phyloP scores from a whole-genome alignment of 2,888 invertebrate species.

The Chalcis sispes region DNA sequence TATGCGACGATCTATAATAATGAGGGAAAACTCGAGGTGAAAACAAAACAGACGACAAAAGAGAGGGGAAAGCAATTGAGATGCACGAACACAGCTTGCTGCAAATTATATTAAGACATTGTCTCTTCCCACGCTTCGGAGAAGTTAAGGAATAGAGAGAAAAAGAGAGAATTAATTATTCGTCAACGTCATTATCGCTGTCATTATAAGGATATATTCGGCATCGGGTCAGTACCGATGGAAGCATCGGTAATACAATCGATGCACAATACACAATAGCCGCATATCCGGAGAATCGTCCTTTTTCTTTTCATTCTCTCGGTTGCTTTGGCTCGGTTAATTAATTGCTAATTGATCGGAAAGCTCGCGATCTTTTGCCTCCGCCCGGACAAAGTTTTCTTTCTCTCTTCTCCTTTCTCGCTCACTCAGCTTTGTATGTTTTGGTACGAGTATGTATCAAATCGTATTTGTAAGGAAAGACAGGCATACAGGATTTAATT shows the following conservation, averaged over 20 bases:
- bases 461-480: slow-evolving; percentile 34
- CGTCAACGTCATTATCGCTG: slow-evolving; percentile 36
- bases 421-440: too few relatives aligned
- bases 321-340: slow-evolving; percentile 19
- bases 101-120: slow-evolving; percentile 40
- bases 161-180: slow-evolving; percentile 50
- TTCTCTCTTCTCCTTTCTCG: slow-evolving; percentile 4
- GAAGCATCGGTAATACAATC: not conserved
- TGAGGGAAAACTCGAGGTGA: too few relatives aligned
- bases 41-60: not conserved
- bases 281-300: slow-evolving; percentile 1
- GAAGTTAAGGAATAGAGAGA: not conserved
- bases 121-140: slow-evolving; percentile 30
- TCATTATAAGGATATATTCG: slow-evolving; percentile 16
- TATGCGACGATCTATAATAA: too few relatives aligned
- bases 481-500: not conserved
- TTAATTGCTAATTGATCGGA: slow-evolving; percentile 53
- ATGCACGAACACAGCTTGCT: not conserved
- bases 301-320: not conserved
- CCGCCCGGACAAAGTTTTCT: not conserved
- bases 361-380: not conserved
- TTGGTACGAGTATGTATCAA: too few relatives aligned
- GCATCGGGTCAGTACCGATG: not conserved
- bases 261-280: slow-evolving; percentile 14
- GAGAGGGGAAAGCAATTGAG: slow-evolving; percentile 12